Evolutionary conservation across 2,888 invertebrate species (phyloP), one percentile per base, ranked within the genome.

Genomic region (Pyrocoelia pectoralis): DNA sequence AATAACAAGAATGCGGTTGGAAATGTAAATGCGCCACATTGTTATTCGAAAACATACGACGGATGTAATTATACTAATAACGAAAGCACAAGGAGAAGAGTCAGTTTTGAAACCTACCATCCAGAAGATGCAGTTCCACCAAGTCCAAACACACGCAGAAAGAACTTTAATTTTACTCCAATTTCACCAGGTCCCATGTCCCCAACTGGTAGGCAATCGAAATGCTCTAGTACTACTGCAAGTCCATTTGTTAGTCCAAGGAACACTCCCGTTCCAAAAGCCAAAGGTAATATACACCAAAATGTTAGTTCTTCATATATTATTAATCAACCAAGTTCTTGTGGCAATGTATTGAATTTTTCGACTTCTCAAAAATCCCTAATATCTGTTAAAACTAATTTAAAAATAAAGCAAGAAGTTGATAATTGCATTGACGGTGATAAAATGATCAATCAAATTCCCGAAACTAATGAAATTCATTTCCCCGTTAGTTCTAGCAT

Each of bases 221-320:
- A 85, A 70, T 84, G 85, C 18, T 88, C 87, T 68, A 90, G 90
- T 70, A 88, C 89, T 0, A 89, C 87, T 54, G 90, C 88, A 17
- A 91, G 90, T 78, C 92, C 92, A 0, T 94, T 94, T 79, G 92
- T 94, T 10, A 93, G 93, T 70, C 94, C 94, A 0, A 83, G 91
- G 48, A 87, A 89, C 72, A 90, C 93, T 0, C 91, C 92, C 3
- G 87, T 91, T 53, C 88, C 88, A 2, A 85, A 91, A 17, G 87
- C 88, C 0, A 84, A 89, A 17, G 85, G 84, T 68, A 85, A 85
- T 58, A 84, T 86, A 49, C 86, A 83, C 69, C 79, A 86, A 5
- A 83, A 84, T 15, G 83, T 84, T 1, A 83, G 73, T 43, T 69
- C 74, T 43, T 67, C 75, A 58, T 58, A 63, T 62, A n/a, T 65